Base-by-base conservation (phyloP, 2,888 invertebrate genomes). In the Drosophila barbarae region DNA sequence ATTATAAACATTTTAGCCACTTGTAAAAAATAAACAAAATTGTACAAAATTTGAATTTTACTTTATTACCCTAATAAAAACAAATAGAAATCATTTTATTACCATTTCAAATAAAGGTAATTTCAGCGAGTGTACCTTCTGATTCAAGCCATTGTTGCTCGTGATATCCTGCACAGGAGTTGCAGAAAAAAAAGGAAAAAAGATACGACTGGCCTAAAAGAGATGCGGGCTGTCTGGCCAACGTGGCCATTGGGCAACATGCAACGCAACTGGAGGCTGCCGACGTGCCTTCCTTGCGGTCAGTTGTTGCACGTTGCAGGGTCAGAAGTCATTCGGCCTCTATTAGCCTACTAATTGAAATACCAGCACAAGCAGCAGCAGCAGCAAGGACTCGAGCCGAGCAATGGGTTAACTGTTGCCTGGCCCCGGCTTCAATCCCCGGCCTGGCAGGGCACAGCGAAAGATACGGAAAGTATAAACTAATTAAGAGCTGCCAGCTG, bases 271-370 rank as follows among this genome's bases (percentile, higher is more conserved):
- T 61, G 51, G 42, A 61, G 60, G 51, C 50, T 44, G 51, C 9
- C 42, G 61, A 63, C 61, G 61, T 63, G 61, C 61, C 61, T 36
- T 36, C 44, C 36, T 34, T 61, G 61, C 44, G 61, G 61, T 63
- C 61, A 63, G 61, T 63, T 63, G 61, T 61, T 61, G 61, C 61
- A 63, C 51, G 61, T 63, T 51, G 61, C 61, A 36, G 61, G 61
- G 35, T 61, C 63, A 36, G 61, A 44, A 63, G 61, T 61, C 61
- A 61, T 51, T 63, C 61, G 32, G 61, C 61, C 44, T 51, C 51
- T 44, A 61, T 63, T 61, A 61, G 51, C 36, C 51, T 61, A 52
- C 61, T 63, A 61, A 63, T 63, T 63, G 61, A 63, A 63, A 63
- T 63, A 61, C 61, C 51, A 52, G 51, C 42, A 39, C 23, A 18